Base-by-base conservation (phyloP, 2,113 vertebrate genomes). In the Mirza zaza region DNA sequence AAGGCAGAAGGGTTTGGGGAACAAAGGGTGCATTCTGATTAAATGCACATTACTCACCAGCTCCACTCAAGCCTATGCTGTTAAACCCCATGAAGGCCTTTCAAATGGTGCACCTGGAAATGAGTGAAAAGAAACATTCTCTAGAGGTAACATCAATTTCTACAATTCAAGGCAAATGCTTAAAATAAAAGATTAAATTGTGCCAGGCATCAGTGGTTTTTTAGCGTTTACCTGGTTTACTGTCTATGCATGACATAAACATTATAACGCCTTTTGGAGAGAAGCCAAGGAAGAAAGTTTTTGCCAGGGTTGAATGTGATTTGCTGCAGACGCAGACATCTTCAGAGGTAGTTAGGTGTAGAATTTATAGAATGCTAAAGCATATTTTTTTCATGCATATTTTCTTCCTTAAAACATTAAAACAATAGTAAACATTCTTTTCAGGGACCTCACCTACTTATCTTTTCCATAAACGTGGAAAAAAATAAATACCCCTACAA, bases 141-240 rank as follows among this genome's bases (percentile, higher is more conserved):
- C 39, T 3, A 68, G 29, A 75, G 92, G 81, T 79, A 23, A 94
- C 14, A 23, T 75, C 70, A 76, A 63, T 55, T 96, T 94, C 88
- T 67, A 10, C 87, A 85, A 92, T 82, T 36, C 61, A 94, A 92
- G 91, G 75, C 50, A 61, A 87, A 82, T 82, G 52, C 86, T 94
- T 96, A 52, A 82, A 96, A 96, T 57, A 90, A 96, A 87, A 95
- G 77, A 88, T 90, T 75, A 92, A 96, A 85, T 81, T 77, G 34
- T 71, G 61, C 76, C 73, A 42, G 32, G n/a, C 82, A 67, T 80
- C 15, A 2, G 67, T 45, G 29, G 8, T 29, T 34, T 92, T 85
- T 57, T 23, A 63, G n/a, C 34, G 34, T 29, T 88, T 83, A 4
- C 57, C 68, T 65, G 3, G 21, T 71, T 96, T 87, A 61, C 61